A percentile compares a stretch with the other conserved stretches of the same genome.
Evolutionary conservation across 2,888 invertebrate species (phyloP).

Genomic region (Octonoba sinensis): DNA sequence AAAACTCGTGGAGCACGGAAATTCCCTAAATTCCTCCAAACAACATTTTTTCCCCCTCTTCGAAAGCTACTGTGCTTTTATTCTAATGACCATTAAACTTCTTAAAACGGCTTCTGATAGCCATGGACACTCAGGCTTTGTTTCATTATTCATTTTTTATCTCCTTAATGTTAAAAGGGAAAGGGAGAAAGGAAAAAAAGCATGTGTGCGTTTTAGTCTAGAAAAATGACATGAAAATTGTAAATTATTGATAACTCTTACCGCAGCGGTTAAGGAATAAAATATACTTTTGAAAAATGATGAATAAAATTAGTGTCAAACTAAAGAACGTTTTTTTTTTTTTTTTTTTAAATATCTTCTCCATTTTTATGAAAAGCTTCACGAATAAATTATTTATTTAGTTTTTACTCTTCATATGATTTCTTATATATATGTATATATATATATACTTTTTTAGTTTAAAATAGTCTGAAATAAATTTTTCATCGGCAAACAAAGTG

Average conservation of each 20-base stretch:
- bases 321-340: not conserved
- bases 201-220: not conserved
- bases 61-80: slow-evolving; percentile 20
- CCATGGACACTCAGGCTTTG: slow-evolving; percentile 8
- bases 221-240: slow-evolving; percentile 33
- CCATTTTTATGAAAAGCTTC: not conserved
- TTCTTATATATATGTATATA: no score
- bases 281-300: slow-evolving; percentile 54
- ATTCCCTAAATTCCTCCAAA: no score
- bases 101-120: slow-evolving; percentile 20
- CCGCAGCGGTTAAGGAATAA: slow-evolving; percentile 1
- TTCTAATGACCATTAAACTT: slow-evolving; percentile 28
- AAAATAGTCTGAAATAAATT: no score
- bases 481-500: no score
- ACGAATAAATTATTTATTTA: no score
- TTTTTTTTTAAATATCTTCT: not conserved
- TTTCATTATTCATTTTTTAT: slow-evolving; percentile 19
- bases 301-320: slow-evolving; percentile 60
- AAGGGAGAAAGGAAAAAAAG: no score
- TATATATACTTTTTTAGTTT: no score
- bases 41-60: not conserved
- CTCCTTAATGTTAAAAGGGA: not conserved
- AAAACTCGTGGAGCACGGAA: no score
- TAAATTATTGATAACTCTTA: slow-evolving; percentile 59
- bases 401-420: no score